Base-by-base conservation (phyloP, 2,888 invertebrate species). In the Eupeodes latifasciatus region DNA sequence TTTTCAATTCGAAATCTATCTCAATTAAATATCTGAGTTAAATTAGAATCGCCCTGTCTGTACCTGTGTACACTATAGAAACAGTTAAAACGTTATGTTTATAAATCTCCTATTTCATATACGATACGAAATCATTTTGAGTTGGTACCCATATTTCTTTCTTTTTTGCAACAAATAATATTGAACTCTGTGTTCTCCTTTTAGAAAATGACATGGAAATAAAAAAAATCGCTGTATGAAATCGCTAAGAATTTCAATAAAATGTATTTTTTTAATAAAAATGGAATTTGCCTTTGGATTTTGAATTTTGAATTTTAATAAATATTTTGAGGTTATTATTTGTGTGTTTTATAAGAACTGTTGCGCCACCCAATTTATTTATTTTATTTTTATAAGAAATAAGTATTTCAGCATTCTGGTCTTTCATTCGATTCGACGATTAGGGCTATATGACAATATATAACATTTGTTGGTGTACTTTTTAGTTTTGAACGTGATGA, bases 181-280 rank as follows among this genome's bases (percentile, higher is more conserved):
- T 49, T 19, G 59, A 59, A 59, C 47, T 55, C 12, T 66, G 5
- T 40, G 40, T 5, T 27, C 7, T 19, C 27, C 16, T 47, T 14
- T 62, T 9, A 10, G 11, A 11, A 19, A 62, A 62, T 4, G 10
- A 16, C 62, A 44, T 36, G 19, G 64, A 47, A 12, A 59, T 57
- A 47, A 34, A 12, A 57, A 76, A 81, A 76, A 75, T 69, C 75
- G 59, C 59, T 14, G 9, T n/a, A 44, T 61, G 69, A 49, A 53
- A n/a, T 61, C 59, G 40, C 40, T 40, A 59, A 40, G 34, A 27
- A 36, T 40, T 44, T 40, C 19, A 16, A 47, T 59, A 69, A 12
- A 12, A 27, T 72, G 40, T 40, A 34, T 62, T 14, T 66, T 59
- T 66, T 49, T 74, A 14, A 40, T 57, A 55, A 74, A 64, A 64